A percentile compares a stretch with the other conserved stretches of the same genome.
Conservation (phyloP, 2,888 invertebrate species). For the Orthosia incerta region DNA sequence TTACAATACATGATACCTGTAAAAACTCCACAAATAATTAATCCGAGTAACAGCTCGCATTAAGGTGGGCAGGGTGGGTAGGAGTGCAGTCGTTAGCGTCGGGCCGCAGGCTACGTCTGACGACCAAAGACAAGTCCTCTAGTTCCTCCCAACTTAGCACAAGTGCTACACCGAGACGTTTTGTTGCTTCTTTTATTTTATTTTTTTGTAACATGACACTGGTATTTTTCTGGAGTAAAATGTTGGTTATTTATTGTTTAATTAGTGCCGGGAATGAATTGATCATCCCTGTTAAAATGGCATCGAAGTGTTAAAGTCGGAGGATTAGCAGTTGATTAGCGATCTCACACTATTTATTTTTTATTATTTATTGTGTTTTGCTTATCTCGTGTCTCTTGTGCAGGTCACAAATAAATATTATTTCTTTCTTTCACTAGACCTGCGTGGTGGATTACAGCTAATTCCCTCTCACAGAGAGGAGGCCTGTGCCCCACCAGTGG, state of each 20-base stretch:
- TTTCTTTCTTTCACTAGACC: no score
- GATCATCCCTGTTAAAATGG: background rate
- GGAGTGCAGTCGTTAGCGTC: slow-evolving; percentile 57
- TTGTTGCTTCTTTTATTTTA: slow-evolving; percentile 38
- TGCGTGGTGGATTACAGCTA: no score
- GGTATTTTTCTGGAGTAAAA: slow-evolving; percentile 9
- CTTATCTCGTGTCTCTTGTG: no score
- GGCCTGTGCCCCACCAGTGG: no score
- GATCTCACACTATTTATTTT: no score
- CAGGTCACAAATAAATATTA: no score
- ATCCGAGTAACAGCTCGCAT: slow-evolving; percentile 32
- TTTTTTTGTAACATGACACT: slow-evolving; percentile 3
- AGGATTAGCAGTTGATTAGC: no score
- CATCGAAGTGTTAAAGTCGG: no score
- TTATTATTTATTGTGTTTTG: no score
- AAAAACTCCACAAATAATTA: slow-evolving; percentile 51
- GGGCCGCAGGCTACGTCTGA: slow-evolving; percentile 51
- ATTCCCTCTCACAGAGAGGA: no score
- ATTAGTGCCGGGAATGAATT: background rate
- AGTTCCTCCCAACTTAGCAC: slow-evolving; percentile 42
- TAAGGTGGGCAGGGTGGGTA: slow-evolving; percentile 32
- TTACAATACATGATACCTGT: slow-evolving; percentile 14
- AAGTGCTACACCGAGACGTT: slow-evolving; percentile 34
- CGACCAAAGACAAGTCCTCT: slow-evolving; percentile 52
- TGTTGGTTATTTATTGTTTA: background rate